Percentiles rank a stretch among this genome's conserved stretches.
These are phyloP conservation scores for Drosophila basisetae DNA, from an alignment of 2,888 invertebrate genomes.

Conservation along the genomic window DNA sequence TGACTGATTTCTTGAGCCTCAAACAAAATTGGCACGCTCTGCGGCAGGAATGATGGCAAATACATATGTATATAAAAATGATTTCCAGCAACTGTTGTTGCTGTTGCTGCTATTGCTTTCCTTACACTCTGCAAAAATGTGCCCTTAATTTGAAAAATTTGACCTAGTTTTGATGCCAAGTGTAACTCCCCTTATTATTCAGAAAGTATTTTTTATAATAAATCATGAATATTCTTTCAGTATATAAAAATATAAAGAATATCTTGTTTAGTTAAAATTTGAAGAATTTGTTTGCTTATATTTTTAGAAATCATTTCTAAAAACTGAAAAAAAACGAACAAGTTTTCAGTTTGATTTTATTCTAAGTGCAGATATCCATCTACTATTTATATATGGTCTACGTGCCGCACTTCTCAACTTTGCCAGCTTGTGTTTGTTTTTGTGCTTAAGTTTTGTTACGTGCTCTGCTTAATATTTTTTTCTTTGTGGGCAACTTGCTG, in stretches of 20 bases:
- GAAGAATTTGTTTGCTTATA: neutral
- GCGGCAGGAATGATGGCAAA: neutral
- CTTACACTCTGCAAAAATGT: constrained; percentile 14
- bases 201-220: no score
- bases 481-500: constrained; percentile 25
- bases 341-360: neutral
- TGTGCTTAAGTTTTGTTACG: constrained; percentile 58
- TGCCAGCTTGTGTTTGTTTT: constrained; percentile 36
- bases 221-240: neutral
- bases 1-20: constrained; percentile 75
- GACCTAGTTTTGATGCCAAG: neutral
- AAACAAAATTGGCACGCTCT: constrained; percentile 64
- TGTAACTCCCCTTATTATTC: neutral
- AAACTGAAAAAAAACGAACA: neutral
- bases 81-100: constrained; percentile 43
- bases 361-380: constrained; percentile 54
- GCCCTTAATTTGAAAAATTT: neutral
- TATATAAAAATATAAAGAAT: neutral
- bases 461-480: constrained; percentile 62
- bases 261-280: no score
- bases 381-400: constrained; percentile 55
- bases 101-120: neutral
- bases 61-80: constrained; percentile 43
- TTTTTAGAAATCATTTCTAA: neutral
- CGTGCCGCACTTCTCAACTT: constrained; percentile 46